Evolutionary conservation across 2,888 invertebrate species (phyloP).

Genomic region (Willowsia nigromaculata): DNA sequence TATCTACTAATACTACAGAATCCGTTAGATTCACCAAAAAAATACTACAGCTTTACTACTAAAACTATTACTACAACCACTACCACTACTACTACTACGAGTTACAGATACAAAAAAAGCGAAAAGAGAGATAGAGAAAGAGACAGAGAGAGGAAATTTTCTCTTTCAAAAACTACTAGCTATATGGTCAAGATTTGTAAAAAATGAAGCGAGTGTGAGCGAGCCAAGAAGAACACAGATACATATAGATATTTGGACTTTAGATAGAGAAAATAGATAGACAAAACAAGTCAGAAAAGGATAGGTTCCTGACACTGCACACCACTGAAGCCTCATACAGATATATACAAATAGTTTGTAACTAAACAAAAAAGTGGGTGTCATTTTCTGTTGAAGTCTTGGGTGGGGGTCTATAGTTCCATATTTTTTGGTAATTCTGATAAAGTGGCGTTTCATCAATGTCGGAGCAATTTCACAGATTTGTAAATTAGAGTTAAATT

Average conservation of each 20-base stretch:
- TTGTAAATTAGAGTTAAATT: neutral
- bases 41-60: no score
- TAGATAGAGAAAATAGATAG: constrained; percentile 24
- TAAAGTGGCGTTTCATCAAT: neutral
- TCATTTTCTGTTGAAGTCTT: no score
- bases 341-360: no score
- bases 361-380: neutral
- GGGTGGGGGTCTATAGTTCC: no score
- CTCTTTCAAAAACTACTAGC: neutral
- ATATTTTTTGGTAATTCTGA: no score
- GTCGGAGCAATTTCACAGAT: neutral
- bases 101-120: constrained; percentile 1
- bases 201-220: constrained; percentile 29
- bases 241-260: constrained; percentile 28
- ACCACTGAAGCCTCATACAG: neutral
- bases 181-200: no score
- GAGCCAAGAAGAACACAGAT: constrained; percentile 21
- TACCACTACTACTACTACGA: neutral
- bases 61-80: neutral
- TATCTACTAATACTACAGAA: neutral
- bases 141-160: neutral
- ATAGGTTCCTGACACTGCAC: neutral
- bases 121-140: neutral
- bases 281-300: constrained; percentile 10
- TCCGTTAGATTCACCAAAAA: no score